Base-by-base conservation (phyloP, 2,113 vertebrate species). In the Stigmatopora argus region DNA sequence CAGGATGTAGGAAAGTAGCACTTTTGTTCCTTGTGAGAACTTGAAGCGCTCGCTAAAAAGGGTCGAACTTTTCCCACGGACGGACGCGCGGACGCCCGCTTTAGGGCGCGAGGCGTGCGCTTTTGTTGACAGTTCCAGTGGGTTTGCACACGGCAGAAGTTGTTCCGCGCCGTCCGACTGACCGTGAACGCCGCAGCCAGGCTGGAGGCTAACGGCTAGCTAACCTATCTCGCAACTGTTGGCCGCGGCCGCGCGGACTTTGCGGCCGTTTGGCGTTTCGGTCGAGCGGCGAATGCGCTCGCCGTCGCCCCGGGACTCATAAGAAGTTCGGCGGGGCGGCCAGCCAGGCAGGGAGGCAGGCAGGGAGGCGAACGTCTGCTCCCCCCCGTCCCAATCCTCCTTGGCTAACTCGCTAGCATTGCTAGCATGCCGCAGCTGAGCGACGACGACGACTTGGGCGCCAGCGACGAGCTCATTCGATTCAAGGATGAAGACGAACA, bases 401-500 rank as follows among this genome's bases (percentile, higher is more conserved):
- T 26, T 12, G 47, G 46, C 7, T 35, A 57, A 23, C 7, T 49
- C 51, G 62, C 75, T 64, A 31, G 26, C 26, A 31, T 31, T 34
- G n/a, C 80, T 13, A 75, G 81, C 72, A 93, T 93, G 92, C 91
- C 92, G 72, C 90, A 92, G 83, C 71, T 92, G 51, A 88, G 82
- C 73, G 46, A 48, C 46, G 47, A 48, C 17, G 63, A 15, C 26
- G 48, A 95, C 65, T 73, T 96, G 86, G 94, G 94, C 34, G 94
- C 94, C 3, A 94, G 85, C 68, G 94, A 96, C 73, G 94, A 96
- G 79, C 89, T 96, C 75, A 94, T 96, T 78, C 82, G 92, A 1
- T 96, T 96, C 68, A 92, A 95, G 85, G 94, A 96, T 77, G 94
- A 96, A 45, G 94, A 94, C 6, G 93, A 94, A 57, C 93, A 94